A percentile compares a stretch with the other conserved stretches of the same genome.
phyloP scores from a whole-genome alignment of 1,140 invertebrate species.

The Bradynema listronoti region DNA sequence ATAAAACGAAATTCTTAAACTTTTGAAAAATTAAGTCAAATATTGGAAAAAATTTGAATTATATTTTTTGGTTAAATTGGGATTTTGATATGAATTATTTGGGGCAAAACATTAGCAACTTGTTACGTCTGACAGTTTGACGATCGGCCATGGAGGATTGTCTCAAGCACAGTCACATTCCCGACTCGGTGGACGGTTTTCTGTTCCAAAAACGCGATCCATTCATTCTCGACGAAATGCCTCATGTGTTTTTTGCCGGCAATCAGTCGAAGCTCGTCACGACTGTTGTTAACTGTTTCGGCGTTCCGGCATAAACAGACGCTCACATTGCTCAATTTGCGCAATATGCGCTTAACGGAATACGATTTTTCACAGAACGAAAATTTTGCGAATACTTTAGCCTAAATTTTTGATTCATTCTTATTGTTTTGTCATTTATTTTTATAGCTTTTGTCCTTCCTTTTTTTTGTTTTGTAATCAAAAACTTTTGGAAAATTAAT shows the following conservation, averaged over 20 bases:
- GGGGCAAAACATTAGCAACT: conserved; percentile 40
- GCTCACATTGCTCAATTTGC: conserved; percentile 28
- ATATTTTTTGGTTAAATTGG: too few relatives aligned
- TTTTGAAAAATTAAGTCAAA: conserved; percentile 16
- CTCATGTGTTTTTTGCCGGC: conserved; percentile 81
- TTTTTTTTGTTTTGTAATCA: too few relatives aligned
- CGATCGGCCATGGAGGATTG: conserved; percentile 24
- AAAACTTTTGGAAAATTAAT: too few relatives aligned
- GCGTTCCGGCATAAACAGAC: conserved; percentile 23
- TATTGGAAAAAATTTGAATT: too few relatives aligned
- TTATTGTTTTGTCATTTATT: too few relatives aligned
- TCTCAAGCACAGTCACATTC: conserved; percentile 16
- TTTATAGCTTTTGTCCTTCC: too few relatives aligned
- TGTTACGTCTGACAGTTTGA: conserved; percentile 20
- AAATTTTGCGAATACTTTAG: too few relatives aligned
- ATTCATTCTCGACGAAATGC: conserved; percentile 76
- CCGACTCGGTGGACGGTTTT: conserved; percentile 65
- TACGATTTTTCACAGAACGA: conserved; percentile 6
- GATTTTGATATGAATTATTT: conserved; percentile 15
- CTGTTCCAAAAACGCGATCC: conserved; percentile 79
- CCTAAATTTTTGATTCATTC: too few relatives aligned
- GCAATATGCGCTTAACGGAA: conserved; percentile 7
- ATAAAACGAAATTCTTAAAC: too few relatives aligned
- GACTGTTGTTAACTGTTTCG: conserved; percentile 48
- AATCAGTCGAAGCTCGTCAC: conserved; percentile 72